These are phyloP conservation scores for Petaurus breviceps DNA, from an alignment of 2,113 vertebrate species.

Conservation along the genomic window DNA sequence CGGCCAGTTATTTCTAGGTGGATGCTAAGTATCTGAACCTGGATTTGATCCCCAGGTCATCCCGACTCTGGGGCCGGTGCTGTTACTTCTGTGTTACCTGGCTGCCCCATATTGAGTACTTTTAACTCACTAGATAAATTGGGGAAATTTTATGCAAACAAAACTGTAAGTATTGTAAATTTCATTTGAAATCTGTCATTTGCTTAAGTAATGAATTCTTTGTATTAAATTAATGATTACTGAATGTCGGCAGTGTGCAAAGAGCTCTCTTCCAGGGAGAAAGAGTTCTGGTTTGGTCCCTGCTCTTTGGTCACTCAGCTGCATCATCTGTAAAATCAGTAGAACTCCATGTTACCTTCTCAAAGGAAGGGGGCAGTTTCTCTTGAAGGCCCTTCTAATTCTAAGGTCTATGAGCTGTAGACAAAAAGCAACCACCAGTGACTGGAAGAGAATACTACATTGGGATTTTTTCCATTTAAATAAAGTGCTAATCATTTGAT, in stretches of 20 bases:
- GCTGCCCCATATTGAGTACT: constrained; percentile 31
- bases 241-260: not conserved
- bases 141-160: constrained; percentile 19
- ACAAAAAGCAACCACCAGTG: not conserved
- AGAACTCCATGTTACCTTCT: not conserved
- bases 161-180: constrained; percentile 4
- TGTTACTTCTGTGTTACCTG: no score
- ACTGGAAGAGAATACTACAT: not conserved
- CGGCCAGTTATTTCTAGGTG: no score
- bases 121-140: constrained; percentile 40
- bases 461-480: not conserved
- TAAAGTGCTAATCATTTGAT: not conserved
- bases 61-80: no score
- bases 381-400: not conserved
- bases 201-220: constrained; percentile 28
- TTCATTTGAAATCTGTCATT: constrained; percentile 36
- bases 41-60: no score
- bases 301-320: not conserved
- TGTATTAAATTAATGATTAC: constrained; percentile 43
- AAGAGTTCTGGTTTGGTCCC: not conserved
- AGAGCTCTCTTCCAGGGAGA: not conserved
- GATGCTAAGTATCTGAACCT: no score
- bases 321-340: not conserved
- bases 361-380: not conserved
- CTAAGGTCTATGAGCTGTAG: not conserved